Evolutionary conservation across 2,113 vertebrate species (phyloP).

Genomic region (Chloropsis hardwickii): DNA sequence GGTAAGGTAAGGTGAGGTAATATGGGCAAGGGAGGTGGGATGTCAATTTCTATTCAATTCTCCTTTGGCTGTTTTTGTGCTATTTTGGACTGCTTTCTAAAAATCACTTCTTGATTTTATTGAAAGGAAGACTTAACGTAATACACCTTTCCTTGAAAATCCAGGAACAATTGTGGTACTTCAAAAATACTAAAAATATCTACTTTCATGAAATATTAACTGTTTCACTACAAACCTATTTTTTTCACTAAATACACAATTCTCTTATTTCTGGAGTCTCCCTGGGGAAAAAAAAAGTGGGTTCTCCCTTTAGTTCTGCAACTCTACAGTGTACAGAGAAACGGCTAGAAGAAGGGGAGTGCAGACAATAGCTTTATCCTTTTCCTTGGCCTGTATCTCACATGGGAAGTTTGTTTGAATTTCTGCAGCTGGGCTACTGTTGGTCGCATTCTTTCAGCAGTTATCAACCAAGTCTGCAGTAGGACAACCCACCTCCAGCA

Average conservation of each 20-base stretch:
- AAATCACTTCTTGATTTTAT: conserved; percentile 75
- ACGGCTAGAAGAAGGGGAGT: conserved; percentile 57
- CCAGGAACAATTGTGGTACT: conserved; percentile 81
- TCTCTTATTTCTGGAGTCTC: conserved; percentile 76
- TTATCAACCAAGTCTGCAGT: conserved; percentile 45
- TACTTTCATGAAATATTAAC: conserved; percentile 86
- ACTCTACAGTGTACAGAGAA: conserved; percentile 71
- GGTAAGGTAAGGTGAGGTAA: neutral
- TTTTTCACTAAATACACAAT: conserved; percentile 85
- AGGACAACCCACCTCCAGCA: conserved; percentile 64
- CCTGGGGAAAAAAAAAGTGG: conserved; percentile 70
- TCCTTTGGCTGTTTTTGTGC: conserved; percentile 82
- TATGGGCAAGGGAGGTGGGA: conserved; percentile 41
- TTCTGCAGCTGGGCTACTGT: conserved; percentile 42
- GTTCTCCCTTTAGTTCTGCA: conserved; percentile 71
- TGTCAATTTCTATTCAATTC: conserved; percentile 69
- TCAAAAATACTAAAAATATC: conserved; percentile 87
- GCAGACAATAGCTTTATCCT: conserved; percentile 59
- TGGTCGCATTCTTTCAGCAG: conserved; percentile 39
- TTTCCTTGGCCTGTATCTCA: conserved; percentile 67
- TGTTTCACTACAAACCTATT: conserved; percentile 87
- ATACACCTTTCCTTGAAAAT: conserved; percentile 79
- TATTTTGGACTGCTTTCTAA: conserved; percentile 77
- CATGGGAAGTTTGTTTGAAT: conserved; percentile 37
- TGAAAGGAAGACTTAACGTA: conserved; percentile 83